Evolutionary conservation across 2,113 vertebrate genomes (phyloP).

Genomic region (Catharus bicknelli): DNA sequence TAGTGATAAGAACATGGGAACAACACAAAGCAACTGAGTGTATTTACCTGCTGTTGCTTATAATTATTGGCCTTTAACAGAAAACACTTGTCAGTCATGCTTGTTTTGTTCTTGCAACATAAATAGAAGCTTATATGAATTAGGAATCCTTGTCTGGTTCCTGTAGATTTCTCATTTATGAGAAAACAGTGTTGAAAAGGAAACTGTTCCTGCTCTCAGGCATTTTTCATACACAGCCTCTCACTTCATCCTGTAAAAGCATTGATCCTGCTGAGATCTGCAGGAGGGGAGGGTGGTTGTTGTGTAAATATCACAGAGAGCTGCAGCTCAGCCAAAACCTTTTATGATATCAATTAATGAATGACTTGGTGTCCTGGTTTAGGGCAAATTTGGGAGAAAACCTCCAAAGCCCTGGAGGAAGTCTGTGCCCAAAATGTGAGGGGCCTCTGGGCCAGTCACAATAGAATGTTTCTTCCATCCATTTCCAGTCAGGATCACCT

Average conservation of each 20-base stretch:
- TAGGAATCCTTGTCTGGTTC: neutral
- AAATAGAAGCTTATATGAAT: neutral
- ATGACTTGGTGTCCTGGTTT: neutral
- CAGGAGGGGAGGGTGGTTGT: neutral
- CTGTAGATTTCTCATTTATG: neutral
- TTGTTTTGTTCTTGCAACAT: neutral
- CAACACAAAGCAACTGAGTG: neutral
- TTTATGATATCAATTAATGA: neutral
- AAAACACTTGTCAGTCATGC: neutral
- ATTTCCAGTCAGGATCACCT: too few relatives aligned
- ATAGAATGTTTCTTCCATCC: too few relatives aligned
- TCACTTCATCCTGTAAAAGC: neutral
- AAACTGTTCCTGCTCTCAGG: neutral
- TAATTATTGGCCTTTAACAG: neutral
- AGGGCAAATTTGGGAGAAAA: too few relatives aligned
- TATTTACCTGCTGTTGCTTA: slow-evolving; percentile 4
- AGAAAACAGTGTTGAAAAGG: slow-evolving; percentile 26
- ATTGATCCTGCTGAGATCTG: neutral
- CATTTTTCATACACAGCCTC: neutral
- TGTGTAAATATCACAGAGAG: neutral
- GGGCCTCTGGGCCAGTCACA: too few relatives aligned
- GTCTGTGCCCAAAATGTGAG: too few relatives aligned
- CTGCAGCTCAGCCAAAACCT: neutral
- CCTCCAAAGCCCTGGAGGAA: too few relatives aligned
- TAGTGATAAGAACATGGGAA: neutral